phyloP scores from a whole-genome alignment of 1,140 invertebrate species.

The Argopecten irradians region DNA sequence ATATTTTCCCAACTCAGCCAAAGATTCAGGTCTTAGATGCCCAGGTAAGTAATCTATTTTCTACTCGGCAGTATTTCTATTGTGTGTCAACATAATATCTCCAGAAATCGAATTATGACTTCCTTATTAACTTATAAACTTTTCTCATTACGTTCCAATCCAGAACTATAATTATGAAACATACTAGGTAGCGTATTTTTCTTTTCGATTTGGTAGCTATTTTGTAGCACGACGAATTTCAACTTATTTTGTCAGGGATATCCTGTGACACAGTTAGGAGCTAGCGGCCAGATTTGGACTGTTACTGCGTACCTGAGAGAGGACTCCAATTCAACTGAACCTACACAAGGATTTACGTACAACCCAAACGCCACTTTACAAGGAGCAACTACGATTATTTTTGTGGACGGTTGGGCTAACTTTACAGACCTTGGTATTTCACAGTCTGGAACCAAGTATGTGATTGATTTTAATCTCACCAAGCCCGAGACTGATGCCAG shows the following conservation, averaged over 20 bases:
- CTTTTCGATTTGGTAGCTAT: too few species aligned
- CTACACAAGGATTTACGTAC: slow-evolving; percentile 14
- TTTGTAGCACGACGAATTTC: too few species aligned
- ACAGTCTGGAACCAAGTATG: slow-evolving; percentile 48
- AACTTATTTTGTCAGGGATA: slow-evolving; percentile 54
- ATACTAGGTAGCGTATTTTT: too few species aligned
- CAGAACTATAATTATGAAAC: too few species aligned
- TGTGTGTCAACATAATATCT: too few species aligned
- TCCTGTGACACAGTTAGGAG: slow-evolving; percentile 54
- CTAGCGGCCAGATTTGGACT: slow-evolving; percentile 41
- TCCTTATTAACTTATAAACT: too few species aligned
- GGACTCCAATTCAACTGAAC: slow-evolving; percentile 13
- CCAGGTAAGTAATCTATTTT: slow-evolving; percentile 22
- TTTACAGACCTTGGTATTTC: slow-evolving; percentile 48
- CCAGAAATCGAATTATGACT: too few species aligned
- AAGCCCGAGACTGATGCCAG: slow-evolving; percentile 42
- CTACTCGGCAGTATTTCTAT: too few species aligned
- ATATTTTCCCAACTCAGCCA: slow-evolving; percentile 37
- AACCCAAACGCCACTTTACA: slow-evolving; percentile 37
- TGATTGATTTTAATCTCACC: slow-evolving; percentile 57
- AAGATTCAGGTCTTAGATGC: slow-evolving; percentile 39
- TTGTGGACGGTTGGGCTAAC: slow-evolving; percentile 53
- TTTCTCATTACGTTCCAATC: too few species aligned
- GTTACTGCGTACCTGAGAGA: slow-evolving; percentile 37
- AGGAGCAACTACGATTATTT: slow-evolving; percentile 41